phyloP scores from a whole-genome alignment of 2,888 invertebrate species.

The Bruchidius siliquastri region DNA sequence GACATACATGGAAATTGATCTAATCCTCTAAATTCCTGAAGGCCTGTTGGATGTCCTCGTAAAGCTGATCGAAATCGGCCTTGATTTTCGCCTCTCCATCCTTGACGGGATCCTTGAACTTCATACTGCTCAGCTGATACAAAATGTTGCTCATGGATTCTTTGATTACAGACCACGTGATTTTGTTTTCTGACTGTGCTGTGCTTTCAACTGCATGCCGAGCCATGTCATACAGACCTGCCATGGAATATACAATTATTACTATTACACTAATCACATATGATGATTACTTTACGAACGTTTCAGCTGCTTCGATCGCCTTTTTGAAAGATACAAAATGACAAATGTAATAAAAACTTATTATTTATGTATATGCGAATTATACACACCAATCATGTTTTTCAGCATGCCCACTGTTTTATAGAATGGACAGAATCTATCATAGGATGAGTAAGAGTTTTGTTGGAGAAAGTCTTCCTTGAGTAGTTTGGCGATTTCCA shows the following conservation, averaged over 20 bases:
- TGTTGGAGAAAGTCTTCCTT: slow-evolving; percentile 99
- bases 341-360: too few relatives aligned
- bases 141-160: slow-evolving; percentile 95
- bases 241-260: slow-evolving; percentile 64
- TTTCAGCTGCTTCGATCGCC: too few relatives aligned
- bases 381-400: slow-evolving; percentile 52
- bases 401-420: slow-evolving; percentile 98
- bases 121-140: slow-evolving; percentile 98
- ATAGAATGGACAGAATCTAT: slow-evolving; percentile 99
- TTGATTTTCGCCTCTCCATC: slow-evolving; percentile 97
- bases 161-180: slow-evolving; percentile 96
- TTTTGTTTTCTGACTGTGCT: slow-evolving; percentile 97
- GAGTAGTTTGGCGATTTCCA: slow-evolving; percentile 96
- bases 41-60: slow-evolving; percentile 94
- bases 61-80: slow-evolving; percentile 92
- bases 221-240: slow-evolving; percentile 97
- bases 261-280: too few relatives aligned
- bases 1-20: slow-evolving; percentile 23
- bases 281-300: too few relatives aligned
- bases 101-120: slow-evolving; percentile 98
- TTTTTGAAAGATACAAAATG: too few relatives aligned
- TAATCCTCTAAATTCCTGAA: slow-evolving; percentile 99
- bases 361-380: too few relatives aligned
- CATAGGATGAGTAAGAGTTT: slow-evolving; percentile 94
- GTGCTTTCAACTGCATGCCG: slow-evolving; percentile 97